A percentile compares a stretch with the other conserved stretches of the same genome.
These are phyloP conservation scores for Turritopsis rubra DNA, from an alignment of 30 jellyfish, hydroid and myxozoan species.

Conservation along the genomic window DNA sequence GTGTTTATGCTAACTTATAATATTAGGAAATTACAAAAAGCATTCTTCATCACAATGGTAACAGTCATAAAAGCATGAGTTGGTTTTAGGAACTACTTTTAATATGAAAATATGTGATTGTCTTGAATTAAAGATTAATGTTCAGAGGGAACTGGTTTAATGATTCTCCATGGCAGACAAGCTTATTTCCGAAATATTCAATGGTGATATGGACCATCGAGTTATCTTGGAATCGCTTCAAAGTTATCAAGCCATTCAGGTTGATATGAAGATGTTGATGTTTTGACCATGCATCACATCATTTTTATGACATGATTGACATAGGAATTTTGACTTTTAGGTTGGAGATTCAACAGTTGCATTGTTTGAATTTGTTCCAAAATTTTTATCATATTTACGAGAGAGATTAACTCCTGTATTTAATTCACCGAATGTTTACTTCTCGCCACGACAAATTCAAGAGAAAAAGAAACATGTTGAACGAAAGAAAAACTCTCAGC, in stretches of 20 bases:
- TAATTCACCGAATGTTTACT: neutral
- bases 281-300: neutral
- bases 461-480: neutral
- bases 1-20: too few relatives aligned
- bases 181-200: neutral
- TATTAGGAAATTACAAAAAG: too few relatives aligned
- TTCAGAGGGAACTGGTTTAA: neutral
- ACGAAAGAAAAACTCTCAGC: neutral
- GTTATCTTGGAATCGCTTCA: neutral
- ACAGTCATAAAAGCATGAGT: too few relatives aligned
- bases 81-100: neutral
- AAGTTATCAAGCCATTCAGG: neutral
- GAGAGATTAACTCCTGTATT: constrained; percentile 18
- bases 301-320: neutral
- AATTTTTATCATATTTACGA: constrained; percentile 22
- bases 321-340: neutral
- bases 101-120: neutral
- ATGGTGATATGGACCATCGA: neutral
- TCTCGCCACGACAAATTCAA: constrained; percentile 20
- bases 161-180: neutral
- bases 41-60: neutral
- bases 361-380: neutral
- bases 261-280: neutral
- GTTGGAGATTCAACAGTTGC: neutral
- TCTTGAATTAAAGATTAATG: neutral